Conservation (phyloP, 2,113 vertebrate genomes). For the Halichoeres trimaculatus region DNA sequence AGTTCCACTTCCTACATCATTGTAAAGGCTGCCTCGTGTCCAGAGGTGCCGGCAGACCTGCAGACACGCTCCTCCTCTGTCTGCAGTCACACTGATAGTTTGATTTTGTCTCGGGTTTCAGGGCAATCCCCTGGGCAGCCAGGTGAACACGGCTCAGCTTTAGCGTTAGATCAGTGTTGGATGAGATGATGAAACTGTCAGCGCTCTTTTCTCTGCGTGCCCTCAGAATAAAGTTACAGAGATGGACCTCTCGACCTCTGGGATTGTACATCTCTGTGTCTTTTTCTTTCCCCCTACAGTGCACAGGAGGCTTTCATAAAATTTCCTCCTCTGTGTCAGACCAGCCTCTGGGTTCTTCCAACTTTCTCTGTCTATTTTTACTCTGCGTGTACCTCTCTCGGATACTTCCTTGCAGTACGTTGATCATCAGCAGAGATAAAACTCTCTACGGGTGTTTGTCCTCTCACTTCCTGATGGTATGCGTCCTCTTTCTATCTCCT, state of each 20-base stretch:
- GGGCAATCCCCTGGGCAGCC: slow-evolving; percentile 6
- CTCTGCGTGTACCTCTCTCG: background rate
- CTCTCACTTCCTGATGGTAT: background rate
- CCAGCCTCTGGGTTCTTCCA: background rate
- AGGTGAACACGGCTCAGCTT: slow-evolving; percentile 28
- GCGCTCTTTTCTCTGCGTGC: background rate
- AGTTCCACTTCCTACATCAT: background rate
- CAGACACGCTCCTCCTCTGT: background rate
- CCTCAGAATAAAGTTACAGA: slow-evolving; percentile 27
- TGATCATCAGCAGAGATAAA: background rate
- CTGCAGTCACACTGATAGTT: background rate
- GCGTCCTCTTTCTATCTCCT: background rate
- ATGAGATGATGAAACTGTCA: slow-evolving; percentile 52
- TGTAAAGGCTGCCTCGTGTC: background rate
- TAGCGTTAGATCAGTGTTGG: slow-evolving; percentile 39
- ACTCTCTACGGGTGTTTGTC: background rate
- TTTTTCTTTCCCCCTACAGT: background rate
- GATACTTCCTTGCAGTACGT: background rate
- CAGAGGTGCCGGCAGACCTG: background rate
- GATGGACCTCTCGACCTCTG: slow-evolving; percentile 41
- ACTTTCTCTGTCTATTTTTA: background rate
- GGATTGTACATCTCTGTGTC: slow-evolving; percentile 7
- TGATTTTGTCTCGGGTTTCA: slow-evolving; percentile 26
- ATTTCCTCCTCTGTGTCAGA: slow-evolving; percentile 10
- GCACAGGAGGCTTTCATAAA: slow-evolving; percentile 6